A percentile compares a stretch with the other conserved stretches of the same genome.
Evolutionary conservation across 1,140 invertebrate genomes (phyloP).

Genomic region (Spodoptera frugiperda): DNA sequence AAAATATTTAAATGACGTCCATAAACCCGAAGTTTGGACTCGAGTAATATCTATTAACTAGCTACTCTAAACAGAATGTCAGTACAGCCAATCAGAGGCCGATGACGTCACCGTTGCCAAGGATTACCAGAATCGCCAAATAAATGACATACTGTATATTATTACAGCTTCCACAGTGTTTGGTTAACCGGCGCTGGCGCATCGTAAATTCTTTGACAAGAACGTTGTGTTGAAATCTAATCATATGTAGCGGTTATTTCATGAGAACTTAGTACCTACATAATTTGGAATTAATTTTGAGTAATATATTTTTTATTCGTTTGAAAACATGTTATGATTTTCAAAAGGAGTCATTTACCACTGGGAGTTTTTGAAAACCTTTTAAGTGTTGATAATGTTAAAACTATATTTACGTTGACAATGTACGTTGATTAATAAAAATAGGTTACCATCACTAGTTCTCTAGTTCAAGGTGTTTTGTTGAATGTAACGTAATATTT

Average conservation of each 20-base stretch:
- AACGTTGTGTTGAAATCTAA: neutral
- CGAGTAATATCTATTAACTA: neutral
- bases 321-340: no score
- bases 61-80: neutral
- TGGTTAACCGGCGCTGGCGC: neutral
- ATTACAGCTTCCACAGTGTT: conserved; percentile 8
- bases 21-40: neutral
- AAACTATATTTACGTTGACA: no score
- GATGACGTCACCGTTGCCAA: conserved; percentile 1
- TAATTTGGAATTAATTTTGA: no score
- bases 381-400: no score
- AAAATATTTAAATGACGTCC: neutral
- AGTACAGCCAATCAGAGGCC: neutral
- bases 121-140: conserved; percentile 21
- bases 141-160: conserved; percentile 27
- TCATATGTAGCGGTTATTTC: neutral
- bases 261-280: no score
- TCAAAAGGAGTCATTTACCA: no score
- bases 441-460: no score
- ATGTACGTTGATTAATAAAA: no score
- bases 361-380: no score
- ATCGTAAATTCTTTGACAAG: conserved; percentile 12
- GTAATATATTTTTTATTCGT: no score
- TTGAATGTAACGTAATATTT: no score
- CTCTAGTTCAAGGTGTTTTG: no score